Percentiles rank a stretch among this genome's conserved stretches.
phyloP scores from a whole-genome alignment of 1,140 invertebrate genomes.

The Drosophila punjabiensis region DNA sequence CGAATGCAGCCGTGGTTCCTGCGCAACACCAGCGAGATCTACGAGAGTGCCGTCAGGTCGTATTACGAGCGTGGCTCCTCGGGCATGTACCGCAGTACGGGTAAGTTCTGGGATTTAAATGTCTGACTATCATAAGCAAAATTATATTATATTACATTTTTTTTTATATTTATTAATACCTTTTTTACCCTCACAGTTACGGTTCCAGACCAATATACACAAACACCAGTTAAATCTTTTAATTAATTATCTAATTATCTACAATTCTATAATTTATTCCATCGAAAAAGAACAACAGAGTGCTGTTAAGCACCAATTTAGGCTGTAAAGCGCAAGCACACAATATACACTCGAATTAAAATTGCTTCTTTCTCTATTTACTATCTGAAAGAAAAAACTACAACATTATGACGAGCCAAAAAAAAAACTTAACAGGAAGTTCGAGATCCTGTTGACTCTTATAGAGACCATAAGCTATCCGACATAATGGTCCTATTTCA shows the following conservation, averaged over 20 bases:
- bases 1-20: slow-evolving; percentile 59
- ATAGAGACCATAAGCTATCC: neutral
- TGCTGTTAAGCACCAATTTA: neutral
- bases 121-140: neutral
- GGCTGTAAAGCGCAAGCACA: neutral
- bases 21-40: slow-evolving; percentile 61
- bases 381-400: no score
- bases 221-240: neutral
- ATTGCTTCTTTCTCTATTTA: no score
- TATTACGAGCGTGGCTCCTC: slow-evolving; percentile 40
- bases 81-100: slow-evolving; percentile 15
- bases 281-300: neutral
- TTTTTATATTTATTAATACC: no score
- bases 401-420: neutral
- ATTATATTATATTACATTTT: no score
- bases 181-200: no score
- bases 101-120: slow-evolving; percentile 8
- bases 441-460: neutral
- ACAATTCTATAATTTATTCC: no score
- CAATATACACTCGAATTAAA: no score
- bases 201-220: neutral
- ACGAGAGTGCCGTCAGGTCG: slow-evolving; percentile 52
- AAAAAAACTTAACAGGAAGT: neutral
- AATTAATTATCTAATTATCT: no score
- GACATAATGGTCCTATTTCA: neutral